These are phyloP conservation scores for Scalopus aquaticus DNA, from an alignment of 2,113 vertebrate genomes.

Conservation along the genomic window DNA sequence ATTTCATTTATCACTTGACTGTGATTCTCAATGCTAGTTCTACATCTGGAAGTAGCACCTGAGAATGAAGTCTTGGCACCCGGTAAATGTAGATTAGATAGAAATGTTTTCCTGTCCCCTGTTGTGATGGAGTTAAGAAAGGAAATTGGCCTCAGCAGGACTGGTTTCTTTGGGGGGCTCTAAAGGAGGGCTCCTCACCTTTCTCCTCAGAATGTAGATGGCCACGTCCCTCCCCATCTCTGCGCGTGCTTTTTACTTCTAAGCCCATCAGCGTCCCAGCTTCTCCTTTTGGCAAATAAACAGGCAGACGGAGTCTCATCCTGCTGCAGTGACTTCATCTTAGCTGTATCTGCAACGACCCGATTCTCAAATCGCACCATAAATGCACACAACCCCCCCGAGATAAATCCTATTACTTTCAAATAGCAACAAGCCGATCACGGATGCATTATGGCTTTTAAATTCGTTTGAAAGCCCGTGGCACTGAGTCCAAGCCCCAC, in stretches of 20 bases:
- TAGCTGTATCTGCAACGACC: neutral
- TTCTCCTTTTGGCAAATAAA: neutral
- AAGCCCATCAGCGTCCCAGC: neutral
- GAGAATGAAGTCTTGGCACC: conserved; percentile 12
- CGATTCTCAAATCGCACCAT: neutral
- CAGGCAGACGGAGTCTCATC: neutral
- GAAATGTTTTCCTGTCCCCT: conserved; percentile 20
- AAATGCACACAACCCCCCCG: neutral
- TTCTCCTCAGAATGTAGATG: neutral
- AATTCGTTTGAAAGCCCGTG: neutral
- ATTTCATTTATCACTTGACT: conserved; percentile 4
- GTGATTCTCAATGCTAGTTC: conserved; percentile 1
- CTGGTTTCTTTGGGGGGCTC: neutral
- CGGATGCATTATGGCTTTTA: neutral
- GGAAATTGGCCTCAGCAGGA: neutral
- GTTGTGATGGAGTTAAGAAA: conserved; percentile 4
- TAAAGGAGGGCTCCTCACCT: neutral
- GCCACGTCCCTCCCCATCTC: neutral
- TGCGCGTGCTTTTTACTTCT: neutral
- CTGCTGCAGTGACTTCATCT: neutral
- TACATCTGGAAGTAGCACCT: neutral
- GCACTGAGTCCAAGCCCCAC: neutral
- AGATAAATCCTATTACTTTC: neutral
- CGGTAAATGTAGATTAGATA: conserved; percentile 13
- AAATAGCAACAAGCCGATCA: neutral